Base-by-base conservation (phyloP, 92 coral and sea anemone species). In the Epizoanthus fatuus region DNA sequence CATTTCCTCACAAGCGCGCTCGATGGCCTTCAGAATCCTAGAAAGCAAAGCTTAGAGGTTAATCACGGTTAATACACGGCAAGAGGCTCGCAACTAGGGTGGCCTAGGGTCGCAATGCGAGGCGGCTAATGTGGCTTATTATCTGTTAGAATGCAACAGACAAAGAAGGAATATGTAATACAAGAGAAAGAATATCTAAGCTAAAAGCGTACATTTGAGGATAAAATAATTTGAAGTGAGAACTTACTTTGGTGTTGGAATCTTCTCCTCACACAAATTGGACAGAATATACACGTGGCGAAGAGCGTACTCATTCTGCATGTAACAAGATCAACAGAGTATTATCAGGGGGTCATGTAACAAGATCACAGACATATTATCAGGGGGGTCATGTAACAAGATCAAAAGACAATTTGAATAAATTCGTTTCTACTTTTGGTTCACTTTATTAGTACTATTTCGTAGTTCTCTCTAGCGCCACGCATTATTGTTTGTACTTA, bases 291-390 rank as follows among this genome's bases (percentile, higher is more conserved):
- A 91, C 19, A 97, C 89, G 69, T 97, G 94, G 16, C 99, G 99
- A 3, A 97, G 93, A 29, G 99, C 99, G 66, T 92, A 90, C 49
- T 97, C 99, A 72, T 90, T 76, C 99, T 97, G 95, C 20, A 64
- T 72, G 22, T 69, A 78, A 44, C 20, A 51, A 16, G 39, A 75
- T 7, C 62, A 63, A 12, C 5, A 53, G n/a, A 17, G 45, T 39
- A 11, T 40, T 39, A 19, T 42, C 44, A 4, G 20, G 35, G 35
- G 35, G 35, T 29, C 35, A 29, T 29, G 35, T 29, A 29, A 29
- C 35, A 29, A 29, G 35, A 29, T 29, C 35, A 29, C 25, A 29
- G 35, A 29, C 35, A 29, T 29, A 29, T 29, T 29, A 29, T 29
- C 35, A 29, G 35, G 35, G 32, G 35, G 35, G 35, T 29, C 35